Base-by-base conservation (phyloP, 2,113 vertebrate genomes). In the Serinus canaria region DNA sequence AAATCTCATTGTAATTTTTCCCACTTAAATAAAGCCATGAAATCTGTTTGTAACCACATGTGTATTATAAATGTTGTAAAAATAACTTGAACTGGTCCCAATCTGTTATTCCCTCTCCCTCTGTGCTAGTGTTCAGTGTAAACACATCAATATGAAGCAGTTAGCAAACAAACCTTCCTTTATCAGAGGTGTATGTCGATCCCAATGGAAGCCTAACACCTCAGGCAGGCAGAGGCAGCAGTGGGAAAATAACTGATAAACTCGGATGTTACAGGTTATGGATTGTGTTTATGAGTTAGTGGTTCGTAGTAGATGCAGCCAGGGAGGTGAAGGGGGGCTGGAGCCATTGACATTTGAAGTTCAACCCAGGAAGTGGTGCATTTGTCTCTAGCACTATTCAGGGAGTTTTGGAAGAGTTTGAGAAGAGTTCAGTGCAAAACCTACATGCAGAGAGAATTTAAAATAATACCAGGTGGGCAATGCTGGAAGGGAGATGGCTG, bases 101-200 rank as follows among this genome's bases (percentile, higher is more conserved):
- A 95, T 97, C 91, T 89, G 46, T 95, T 93, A 95, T 95, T 96
- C 85, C 19, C 27, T 50, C 72, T 88, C 78, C n/a, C 78, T 92
- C 78, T 43, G 10, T 84, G 87, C 69, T 7, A 18, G 39, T 91
- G 59, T 94, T 95, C 87, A 77, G 56, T 76, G 87, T 95, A 97
- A 98, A 96, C 92, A 90, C 91, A 98, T 96, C 88, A 95, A 90
- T 97, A 89, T 37, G 92, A 95, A 95, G 73, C 53, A 93, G 93
- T 89, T 83, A 86, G 70, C 46, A 97, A 96, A 94, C 50, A 92
- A 97, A 91, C 59, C 76, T 63, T 85, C 50, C 78, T 94, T 95
- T 96, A 80, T 94, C 92, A 80, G 72, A 83, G 47, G 81, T 39
- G 13, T 56, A 5, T 31, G 87, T 84, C 1, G 1, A 68, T 91